Evolutionary conservation across 2,113 vertebrate species (phyloP).

Genomic region (Etheostoma spectabile): DNA sequence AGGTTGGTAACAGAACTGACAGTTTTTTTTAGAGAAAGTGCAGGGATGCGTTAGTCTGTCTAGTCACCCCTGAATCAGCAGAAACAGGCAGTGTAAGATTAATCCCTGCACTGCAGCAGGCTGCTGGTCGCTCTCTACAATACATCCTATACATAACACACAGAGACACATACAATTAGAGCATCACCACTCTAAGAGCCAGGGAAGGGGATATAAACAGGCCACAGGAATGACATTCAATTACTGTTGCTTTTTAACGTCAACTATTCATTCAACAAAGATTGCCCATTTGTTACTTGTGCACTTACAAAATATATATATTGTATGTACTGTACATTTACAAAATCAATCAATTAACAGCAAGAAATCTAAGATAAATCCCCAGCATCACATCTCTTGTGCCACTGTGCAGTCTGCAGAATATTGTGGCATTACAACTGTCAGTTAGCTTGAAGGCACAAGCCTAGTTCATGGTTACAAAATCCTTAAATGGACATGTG

Average conservation of each 20-base stretch:
- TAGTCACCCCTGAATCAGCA: slow-evolving; percentile 66
- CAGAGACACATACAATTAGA: slow-evolving; percentile 45
- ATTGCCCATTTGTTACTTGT: not conserved
- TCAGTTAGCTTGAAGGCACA: slow-evolving; percentile 50
- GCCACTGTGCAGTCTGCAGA: slow-evolving; percentile 2
- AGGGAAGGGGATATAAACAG: slow-evolving; percentile 21
- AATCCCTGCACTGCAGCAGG: slow-evolving; percentile 58
- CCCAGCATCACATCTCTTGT: not conserved
- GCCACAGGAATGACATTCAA: slow-evolving; percentile 48
- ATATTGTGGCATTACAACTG: slow-evolving; percentile 16
- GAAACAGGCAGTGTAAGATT: slow-evolving; percentile 47
- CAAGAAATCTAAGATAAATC: not conserved
- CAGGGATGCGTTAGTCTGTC: slow-evolving; percentile 16
- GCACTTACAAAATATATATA: not conserved
- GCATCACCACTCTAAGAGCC: slow-evolving; percentile 20
- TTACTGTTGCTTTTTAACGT: slow-evolving; percentile 26
- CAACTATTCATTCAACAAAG: not conserved
- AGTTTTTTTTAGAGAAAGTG: slow-evolving; percentile 22
- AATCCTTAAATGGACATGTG: slow-evolving; percentile 62
- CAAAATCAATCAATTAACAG: not conserved
- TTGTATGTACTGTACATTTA: not conserved
- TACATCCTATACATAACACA: slow-evolving; percentile 17
- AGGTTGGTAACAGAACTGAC: slow-evolving; percentile 4
- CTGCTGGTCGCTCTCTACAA: slow-evolving; percentile 23
- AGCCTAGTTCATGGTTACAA: slow-evolving; percentile 60